Evolutionary conservation across 2,113 vertebrate species (phyloP), one percentile per base, ranked within the genome.

Genomic region (Chloropsis hardwickii): DNA sequence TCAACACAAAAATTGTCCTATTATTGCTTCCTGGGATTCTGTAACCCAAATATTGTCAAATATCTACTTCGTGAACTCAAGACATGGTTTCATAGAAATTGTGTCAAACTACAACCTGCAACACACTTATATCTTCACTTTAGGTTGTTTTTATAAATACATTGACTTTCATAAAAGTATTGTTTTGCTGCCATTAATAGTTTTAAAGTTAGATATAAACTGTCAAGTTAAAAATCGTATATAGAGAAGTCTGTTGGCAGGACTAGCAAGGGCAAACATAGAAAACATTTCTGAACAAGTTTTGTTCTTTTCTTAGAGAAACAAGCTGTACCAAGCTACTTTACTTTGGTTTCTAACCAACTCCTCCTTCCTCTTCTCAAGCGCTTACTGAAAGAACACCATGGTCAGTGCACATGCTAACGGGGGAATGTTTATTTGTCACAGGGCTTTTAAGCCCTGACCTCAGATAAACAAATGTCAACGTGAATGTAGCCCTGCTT

Each of bases 351-450:
- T 92, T 66, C 67, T 73, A 35, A 82, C 39, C 29, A 73, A 23
- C 14, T 81, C 28, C 62, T 83, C 77, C 48, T 69, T 76, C 40
- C 37, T 57, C 29, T 81, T 61, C 76, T 77, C 27, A 47, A 21
- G 33, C 1, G 2, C 21, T 60, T 35, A 57, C 16, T 42, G 35
- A 69, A 81, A 53, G 39, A 79, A 51, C 14, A 71, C 27, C 14
- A 2, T 0, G 0, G n/a, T 24, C 40, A 51, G 39, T 14, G 31
- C 29, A 62, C 14, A 29, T 9, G 33, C 31, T 58, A 31, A 50
- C 48, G 62, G 24, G 74, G 18, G 20, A 76, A 39, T 17, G 39
- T 77, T 87, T 81, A 62, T 71, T 92, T 86, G 40, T n/a, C 74
- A 57, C 1, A 61, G 20, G 33, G 23, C 74, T 82, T 82, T 90